Evolutionary conservation across 2,888 invertebrate genomes (phyloP), one percentile per base, ranked within the genome.

Genomic region (Rotaria macrura): DNA sequence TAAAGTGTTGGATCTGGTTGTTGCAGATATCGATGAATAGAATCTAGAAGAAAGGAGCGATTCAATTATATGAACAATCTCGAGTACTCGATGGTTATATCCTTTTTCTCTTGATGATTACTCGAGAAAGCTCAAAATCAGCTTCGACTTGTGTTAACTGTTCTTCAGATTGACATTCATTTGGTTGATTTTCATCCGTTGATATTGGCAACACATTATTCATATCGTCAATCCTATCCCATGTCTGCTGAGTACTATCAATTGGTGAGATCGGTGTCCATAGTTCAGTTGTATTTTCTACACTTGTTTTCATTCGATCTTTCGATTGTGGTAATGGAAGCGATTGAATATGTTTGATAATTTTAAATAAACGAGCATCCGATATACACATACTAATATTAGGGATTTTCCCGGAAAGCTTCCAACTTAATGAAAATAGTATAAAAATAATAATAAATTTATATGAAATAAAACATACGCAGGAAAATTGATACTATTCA

Each of bases 131-230:
- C 29, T n/a, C 17, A 65, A 65, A 65, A 65, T n/a, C 10, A n/a
- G 29, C 65, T 65, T 65, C 34, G 9, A 65, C 5, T 65, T 65
- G 29, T n/a, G 34, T 29, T 17, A 65, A 34, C 29, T 65, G 65
- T 2, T 65, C 65, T 65, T 20, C 3, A 7, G 23, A 5, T 52
- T 52, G 3, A 3, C 29, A 12, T 17, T 17, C 0, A 29, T 10
- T 34, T 65, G n/a, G 10, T 25, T 65, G 29, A 14, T 29, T 4
- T 88, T 87, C 34, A 88, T 34, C 89, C 89, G 88, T 89, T 88
- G 84, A 89, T 89, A 17, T 90, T 89, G 52, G 88, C 87, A 89
- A 90, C 89, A 85, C 5, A 9, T 65, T 65, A 29, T 65, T n/a
- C 34, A 65, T 65, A 65, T n/a, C 10, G 10, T 65, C 65, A 10